phyloP scores from a whole-genome alignment of 2,797 vertebrate genomes.

The Steatocranus sp. region DNA sequence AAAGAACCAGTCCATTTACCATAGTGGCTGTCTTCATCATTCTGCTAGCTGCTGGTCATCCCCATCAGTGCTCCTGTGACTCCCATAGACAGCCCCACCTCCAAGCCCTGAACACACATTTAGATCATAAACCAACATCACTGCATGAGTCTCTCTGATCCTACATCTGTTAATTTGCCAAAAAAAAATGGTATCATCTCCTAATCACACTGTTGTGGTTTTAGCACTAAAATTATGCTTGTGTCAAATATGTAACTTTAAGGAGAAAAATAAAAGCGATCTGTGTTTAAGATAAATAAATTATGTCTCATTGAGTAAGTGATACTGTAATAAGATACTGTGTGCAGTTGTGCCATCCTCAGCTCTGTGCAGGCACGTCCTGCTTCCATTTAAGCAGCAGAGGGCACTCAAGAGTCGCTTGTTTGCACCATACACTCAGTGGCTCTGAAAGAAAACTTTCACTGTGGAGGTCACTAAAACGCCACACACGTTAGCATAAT shows the following conservation, averaged over 20 bases:
- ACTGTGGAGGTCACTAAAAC: background rate
- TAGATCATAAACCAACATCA: no score
- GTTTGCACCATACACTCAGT: background rate
- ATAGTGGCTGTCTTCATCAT: conserved; percentile 79
- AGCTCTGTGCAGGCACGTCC: background rate
- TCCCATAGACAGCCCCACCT: background rate
- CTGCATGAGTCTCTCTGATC: no score
- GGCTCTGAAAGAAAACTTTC: background rate
- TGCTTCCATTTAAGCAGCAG: background rate
- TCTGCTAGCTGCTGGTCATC: conserved; percentile 82
- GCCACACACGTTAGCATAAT: background rate
- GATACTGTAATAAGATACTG: background rate
- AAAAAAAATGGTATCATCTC: background rate
- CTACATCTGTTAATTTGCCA: no score
- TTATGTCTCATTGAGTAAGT: background rate
- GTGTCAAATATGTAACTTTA: background rate
- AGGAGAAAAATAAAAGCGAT: background rate
- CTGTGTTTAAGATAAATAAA: background rate
- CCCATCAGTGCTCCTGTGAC: conserved; percentile 39
- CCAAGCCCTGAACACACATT: background rate
- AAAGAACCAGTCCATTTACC: no score
- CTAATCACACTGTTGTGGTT: accelerated
- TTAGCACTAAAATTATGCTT: background rate
- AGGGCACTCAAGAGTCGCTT: background rate
- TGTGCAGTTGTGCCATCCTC: background rate